phyloP scores from a whole-genome alignment of 2,797 vertebrate genomes.

The Mormyrops boulengeri region DNA sequence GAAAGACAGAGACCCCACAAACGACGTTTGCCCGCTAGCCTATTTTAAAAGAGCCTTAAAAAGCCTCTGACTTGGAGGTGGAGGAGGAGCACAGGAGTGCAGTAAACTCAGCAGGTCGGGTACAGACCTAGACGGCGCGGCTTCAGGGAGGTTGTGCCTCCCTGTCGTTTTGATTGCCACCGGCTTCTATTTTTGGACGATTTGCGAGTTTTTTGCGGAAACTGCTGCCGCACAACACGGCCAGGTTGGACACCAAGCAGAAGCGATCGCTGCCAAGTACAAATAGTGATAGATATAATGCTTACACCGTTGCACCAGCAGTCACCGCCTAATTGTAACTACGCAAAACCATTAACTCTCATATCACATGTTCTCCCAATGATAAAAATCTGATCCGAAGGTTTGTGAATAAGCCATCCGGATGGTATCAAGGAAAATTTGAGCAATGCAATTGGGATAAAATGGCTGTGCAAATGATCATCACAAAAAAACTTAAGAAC shows the following conservation, averaged over 20 bases:
- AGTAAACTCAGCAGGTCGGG: background rate
- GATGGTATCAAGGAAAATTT: background rate
- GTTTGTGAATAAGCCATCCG: background rate
- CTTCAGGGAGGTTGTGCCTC: background rate
- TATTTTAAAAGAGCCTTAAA: background rate
- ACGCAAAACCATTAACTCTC: background rate
- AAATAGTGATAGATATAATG: background rate
- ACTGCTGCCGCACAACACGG: background rate
- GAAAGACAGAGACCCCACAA: background rate
- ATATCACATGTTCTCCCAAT: background rate
- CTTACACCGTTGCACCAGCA: background rate
- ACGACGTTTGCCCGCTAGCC: background rate
- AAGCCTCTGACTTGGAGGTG: background rate
- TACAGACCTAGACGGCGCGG: background rate
- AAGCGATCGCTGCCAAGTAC: background rate
- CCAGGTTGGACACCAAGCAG: background rate
- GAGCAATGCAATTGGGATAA: background rate
- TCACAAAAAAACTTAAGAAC: background rate
- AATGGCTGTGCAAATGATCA: background rate
- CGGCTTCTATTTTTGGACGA: conserved; percentile 17
- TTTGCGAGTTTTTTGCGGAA: background rate
- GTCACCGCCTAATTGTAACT: background rate
- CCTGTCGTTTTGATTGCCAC: background rate
- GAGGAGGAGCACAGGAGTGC: background rate
- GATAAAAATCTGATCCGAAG: background rate